Evolutionary conservation across 2,888 invertebrate species (phyloP).

Genomic region (Drosophila subquinaria): DNA sequence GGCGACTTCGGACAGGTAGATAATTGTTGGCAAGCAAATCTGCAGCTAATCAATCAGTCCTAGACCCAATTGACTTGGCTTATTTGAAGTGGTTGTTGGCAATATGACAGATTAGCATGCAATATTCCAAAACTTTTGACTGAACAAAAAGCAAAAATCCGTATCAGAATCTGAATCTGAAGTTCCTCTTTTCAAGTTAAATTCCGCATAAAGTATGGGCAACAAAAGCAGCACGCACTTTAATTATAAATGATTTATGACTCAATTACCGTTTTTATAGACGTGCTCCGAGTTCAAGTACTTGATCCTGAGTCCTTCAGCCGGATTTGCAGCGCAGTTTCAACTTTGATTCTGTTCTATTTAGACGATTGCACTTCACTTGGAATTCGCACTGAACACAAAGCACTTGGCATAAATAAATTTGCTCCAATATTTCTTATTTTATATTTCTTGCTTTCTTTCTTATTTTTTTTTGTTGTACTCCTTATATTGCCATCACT

Average conservation of each 20-base stretch:
- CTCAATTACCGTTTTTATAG: constrained; percentile 69
- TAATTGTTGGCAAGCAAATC: constrained; percentile 42
- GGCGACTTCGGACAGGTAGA: constrained; percentile 10
- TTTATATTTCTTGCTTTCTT: constrained; percentile 9
- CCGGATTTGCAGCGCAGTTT: constrained; percentile 8
- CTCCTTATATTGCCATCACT: constrained; percentile 25
- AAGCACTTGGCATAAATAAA: constrained; percentile 37
- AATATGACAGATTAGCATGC: constrained; percentile 20
- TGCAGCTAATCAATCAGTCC: constrained; percentile 62
- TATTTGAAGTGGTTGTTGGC: not conserved
- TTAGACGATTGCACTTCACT: constrained; percentile 56
- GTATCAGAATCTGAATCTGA: not conserved
- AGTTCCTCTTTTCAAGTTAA: constrained; percentile 34
- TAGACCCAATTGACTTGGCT: constrained; percentile 26
- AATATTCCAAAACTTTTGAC: not conserved
- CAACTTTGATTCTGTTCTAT: constrained; percentile 18
- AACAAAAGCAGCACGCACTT: constrained; percentile 18
- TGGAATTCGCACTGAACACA: constrained; percentile 32
- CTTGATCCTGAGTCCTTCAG: constrained; percentile 11
- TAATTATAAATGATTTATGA: constrained; percentile 67
- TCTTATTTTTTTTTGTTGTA: not conserved
- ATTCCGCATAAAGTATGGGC: constrained; percentile 31
- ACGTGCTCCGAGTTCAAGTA: constrained; percentile 18
- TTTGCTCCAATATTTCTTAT: constrained; percentile 40
- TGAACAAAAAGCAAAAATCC: not conserved